These are phyloP conservation scores for Gymnosoma rotundatum DNA, from an alignment of 2,888 invertebrate species.

Conservation along the genomic window DNA sequence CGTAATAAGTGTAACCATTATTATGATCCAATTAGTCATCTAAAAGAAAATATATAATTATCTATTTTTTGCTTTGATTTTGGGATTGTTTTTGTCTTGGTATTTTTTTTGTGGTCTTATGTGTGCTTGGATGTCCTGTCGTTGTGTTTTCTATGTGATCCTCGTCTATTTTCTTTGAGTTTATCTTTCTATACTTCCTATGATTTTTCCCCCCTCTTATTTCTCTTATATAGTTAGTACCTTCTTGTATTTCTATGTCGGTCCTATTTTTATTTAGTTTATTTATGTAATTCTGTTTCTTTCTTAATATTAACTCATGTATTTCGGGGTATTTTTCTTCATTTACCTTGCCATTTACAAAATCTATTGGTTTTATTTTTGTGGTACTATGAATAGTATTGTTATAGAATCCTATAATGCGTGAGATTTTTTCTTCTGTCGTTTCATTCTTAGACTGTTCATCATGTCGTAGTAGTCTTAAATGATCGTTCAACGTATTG, in stretches of 20 bases:
- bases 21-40: constrained; percentile 25
- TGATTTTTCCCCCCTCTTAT: constrained; percentile 67
- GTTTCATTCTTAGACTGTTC: constrained; percentile 55
- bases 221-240: constrained; percentile 49
- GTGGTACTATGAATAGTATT: constrained; percentile 61
- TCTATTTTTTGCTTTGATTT: constrained; percentile 28
- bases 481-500: constrained; percentile 71
- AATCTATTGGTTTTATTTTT: constrained; percentile 67
- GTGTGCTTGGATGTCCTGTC: constrained; percentile 57
- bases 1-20: constrained; percentile 12
- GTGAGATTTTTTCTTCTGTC: constrained; percentile 63
- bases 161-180: constrained; percentile 48
- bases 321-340: constrained; percentile 44
- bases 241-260: constrained; percentile 51
- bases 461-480: constrained; percentile 69
- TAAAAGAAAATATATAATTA: constrained; percentile 4
- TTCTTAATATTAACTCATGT: constrained; percentile 52
- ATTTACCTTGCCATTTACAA: constrained; percentile 63
- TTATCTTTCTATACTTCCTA: constrained; percentile 39
- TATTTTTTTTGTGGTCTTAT: constrained; percentile 59
- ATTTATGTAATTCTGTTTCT: constrained; percentile 61
- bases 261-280: constrained; percentile 53
- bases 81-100: constrained; percentile 61
- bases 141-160: constrained; percentile 57
- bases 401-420: constrained; percentile 63